Base-by-base conservation (phyloP, 2,797 vertebrate genomes). In the Psittacula derbiana region DNA sequence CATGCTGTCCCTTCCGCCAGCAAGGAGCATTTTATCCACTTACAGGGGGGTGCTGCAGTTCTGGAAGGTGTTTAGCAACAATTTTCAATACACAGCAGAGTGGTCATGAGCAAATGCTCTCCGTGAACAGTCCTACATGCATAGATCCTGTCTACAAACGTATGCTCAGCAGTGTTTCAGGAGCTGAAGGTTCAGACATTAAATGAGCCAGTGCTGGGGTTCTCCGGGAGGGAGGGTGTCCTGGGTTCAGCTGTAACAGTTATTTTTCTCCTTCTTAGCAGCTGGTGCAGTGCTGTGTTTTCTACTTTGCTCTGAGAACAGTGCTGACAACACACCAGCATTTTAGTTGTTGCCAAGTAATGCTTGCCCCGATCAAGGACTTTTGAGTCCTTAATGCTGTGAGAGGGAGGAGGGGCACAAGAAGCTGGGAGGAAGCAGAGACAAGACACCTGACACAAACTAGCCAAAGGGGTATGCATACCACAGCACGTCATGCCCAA, bases 21-120 rank as follows among this genome's bases (percentile, higher is more conserved):
- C 40, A 47, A 5, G 31, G 7, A 71, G 41, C 64, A 74, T 12
- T 80, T 85, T 16, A 19, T 3, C 10, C 8, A 1, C 17, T 44
- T 13, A 41, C 2, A 1, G 24, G 43, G 21, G 11, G 13, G 6
- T 40, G 38, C 8, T 46, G 27, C 3, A 18, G 2, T 1, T 38
- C 47, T 44, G 3, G 11, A 2, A 16, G 17, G 10, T 6, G 4
- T 27, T 52, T 20, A 30, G n/a, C 0, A 1, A 3, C 11, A 2
- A 8, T 10, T 66, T 55, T 8, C 44, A 50, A 43, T 90, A 16
- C 18, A 4, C 11, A 61, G 49, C 66, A 31, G 73, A 41, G 40
- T 8, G 19, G 8, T 11, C 0, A 0, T 1, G 46, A 62, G 38
- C 23, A 7, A 47, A 30, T 8, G 28, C 33, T 62, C 4, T 38